Evolutionary conservation across 2,888 invertebrate species (phyloP).

Genomic region (Tinea pellionella): DNA sequence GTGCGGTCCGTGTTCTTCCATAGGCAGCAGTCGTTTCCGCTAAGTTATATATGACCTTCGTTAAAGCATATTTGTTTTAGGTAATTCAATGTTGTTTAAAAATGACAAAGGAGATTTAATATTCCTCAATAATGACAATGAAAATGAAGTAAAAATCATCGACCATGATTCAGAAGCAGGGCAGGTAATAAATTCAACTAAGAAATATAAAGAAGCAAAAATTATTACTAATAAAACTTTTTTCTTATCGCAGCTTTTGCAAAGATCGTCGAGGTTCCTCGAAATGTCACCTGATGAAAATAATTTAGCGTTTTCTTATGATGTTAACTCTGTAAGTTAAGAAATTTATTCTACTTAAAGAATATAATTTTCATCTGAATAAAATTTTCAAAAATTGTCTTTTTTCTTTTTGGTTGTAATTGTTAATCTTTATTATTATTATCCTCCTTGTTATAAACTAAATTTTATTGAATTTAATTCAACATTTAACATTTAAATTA

Average conservation of each 20-base stretch:
- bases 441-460: too few relatives aligned
- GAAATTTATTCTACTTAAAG: too few relatives aligned
- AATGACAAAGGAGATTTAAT: constrained; percentile 3
- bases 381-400: too few relatives aligned
- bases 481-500: neutral
- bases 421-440: too few relatives aligned
- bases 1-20: too few relatives aligned
- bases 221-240: neutral
- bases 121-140: neutral
- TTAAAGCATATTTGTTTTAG: neutral
- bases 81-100: neutral
- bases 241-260: constrained; percentile 21
- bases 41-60: too few relatives aligned
- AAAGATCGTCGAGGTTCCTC: constrained; percentile 40
- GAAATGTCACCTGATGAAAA: constrained; percentile 36
- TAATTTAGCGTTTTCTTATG: constrained; percentile 38
- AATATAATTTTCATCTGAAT: too few relatives aligned
- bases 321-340: constrained; percentile 41
- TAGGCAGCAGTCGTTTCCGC: too few relatives aligned
- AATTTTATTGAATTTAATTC: too few relatives aligned
- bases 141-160: neutral
- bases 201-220: neutral
- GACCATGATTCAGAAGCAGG: neutral
- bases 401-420: too few relatives aligned
- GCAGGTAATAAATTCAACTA: neutral